Evolutionary conservation across 2,888 invertebrate species (phyloP), one percentile per base, ranked within the genome.

Genomic region (Heliconius aoede): DNA sequence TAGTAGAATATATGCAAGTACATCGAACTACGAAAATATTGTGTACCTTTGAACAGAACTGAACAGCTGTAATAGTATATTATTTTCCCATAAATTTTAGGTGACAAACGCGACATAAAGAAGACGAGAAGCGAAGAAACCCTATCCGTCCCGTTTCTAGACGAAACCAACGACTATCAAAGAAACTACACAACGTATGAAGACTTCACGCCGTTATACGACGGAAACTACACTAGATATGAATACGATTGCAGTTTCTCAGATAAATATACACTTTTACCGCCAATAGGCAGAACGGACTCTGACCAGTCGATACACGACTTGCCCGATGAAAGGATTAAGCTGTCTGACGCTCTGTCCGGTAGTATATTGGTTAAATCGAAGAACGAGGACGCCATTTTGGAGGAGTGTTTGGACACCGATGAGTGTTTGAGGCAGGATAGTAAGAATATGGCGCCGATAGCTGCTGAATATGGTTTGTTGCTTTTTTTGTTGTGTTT

Each of bases 51-150:
- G n/a, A n/a, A n/a, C n/a, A n/a, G n/a, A n/a, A n/a, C n/a, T n/a
- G n/a, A n/a, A n/a, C n/a, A n/a, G n/a, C n/a, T n/a, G n/a, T n/a
- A n/a, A n/a, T n/a, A n/a, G n/a, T n/a, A n/a, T n/a, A n/a, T n/a
- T n/a, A n/a, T n/a, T n/a, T n/a, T n/a, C n/a, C 1, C 3, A 32
- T 24, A 36, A n/a, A 32, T 61, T 24, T 24, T 84, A 87, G 86
- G 82, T 15, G 89, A 90, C 72, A 89, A 89, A 80, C 85, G 85
- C 26, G 91, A 92, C 58, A 92, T 94, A 68, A 93, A 93, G 79
- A 94, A 94, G 85, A 93, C 94, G 0, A 85, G 93, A 46, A 93
- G 92, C 85, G 94, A 94, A 79, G 94, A 94, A 80, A 90, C 89
- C 11, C 83, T 94, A 8, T 88, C 91, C 81, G 88, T 88, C 80